These are phyloP conservation scores for Mionectes olivaceus DNA, from an alignment of 2,797 vertebrate genomes.

Conservation along the genomic window DNA sequence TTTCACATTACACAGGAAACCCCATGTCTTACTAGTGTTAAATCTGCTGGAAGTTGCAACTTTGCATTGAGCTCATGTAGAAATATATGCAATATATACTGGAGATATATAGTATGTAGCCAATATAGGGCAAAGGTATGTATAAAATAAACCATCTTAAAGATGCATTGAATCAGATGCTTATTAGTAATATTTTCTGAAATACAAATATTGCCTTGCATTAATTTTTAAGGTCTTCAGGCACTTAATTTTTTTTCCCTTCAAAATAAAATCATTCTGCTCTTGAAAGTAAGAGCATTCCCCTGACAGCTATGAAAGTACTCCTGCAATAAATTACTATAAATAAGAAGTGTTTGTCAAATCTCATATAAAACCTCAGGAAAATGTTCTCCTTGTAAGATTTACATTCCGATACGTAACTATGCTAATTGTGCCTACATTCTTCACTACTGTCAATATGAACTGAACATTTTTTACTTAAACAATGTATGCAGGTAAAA, in stretches of 20 bases:
- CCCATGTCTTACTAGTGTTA: neutral
- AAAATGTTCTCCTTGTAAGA: neutral
- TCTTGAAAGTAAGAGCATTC: neutral
- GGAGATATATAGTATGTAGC: neutral
- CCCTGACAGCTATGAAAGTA: neutral
- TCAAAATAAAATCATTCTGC: constrained; percentile 5
- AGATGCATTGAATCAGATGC: neutral
- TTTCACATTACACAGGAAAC: neutral
- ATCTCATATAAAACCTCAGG: neutral
- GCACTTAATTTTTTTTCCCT: neutral
- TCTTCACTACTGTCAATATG: neutral
- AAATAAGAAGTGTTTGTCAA: neutral
- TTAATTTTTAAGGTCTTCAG: neutral
- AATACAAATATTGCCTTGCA: neutral
- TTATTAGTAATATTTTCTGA: neutral
- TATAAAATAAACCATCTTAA: neutral
- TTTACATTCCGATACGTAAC: neutral
- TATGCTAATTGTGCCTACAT: neutral
- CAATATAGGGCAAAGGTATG: neutral
- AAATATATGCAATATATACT: neutral
- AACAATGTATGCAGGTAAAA: neutral
- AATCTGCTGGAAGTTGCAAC: neutral
- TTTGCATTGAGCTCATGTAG: neutral
- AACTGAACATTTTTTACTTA: neutral
- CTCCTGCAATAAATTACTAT: neutral